Conservation (phyloP, 2,113 vertebrate genomes). For the Ochotona curzoniae region DNA sequence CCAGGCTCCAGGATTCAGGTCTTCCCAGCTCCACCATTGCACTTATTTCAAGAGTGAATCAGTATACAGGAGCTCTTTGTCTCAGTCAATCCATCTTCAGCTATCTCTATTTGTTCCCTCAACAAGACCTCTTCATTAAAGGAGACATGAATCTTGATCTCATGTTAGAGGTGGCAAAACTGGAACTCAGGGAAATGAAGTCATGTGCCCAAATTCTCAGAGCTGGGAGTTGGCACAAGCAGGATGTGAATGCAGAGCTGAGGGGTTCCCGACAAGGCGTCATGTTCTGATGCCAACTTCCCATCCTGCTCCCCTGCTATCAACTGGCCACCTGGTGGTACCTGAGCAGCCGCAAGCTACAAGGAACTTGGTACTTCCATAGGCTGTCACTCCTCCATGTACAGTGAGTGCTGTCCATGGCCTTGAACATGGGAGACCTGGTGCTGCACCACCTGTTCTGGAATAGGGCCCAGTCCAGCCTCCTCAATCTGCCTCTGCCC, state of each 20-base stretch:
- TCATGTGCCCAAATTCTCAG: not conserved
- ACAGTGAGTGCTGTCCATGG: not conserved
- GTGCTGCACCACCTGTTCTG: slow-evolving; percentile 63
- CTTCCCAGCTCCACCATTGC: too few species aligned
- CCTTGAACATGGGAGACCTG: slow-evolving; percentile 55
- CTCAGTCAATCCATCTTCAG: not conserved
- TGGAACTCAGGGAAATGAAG: not conserved
- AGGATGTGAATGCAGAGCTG: not conserved
- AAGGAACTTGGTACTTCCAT: not conserved
- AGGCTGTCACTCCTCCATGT: not conserved
- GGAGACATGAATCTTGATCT: not conserved
- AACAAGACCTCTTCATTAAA: not conserved
- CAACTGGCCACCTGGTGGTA: slow-evolving; percentile 41
- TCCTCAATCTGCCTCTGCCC: not conserved
- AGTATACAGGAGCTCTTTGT: too few species aligned
- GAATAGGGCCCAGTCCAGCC: not conserved
- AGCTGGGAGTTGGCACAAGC: not conserved
- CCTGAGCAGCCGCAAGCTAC: slow-evolving; percentile 18
- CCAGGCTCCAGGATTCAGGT: too few species aligned
- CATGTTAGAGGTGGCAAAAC: not conserved
- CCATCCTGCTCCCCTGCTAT: not conserved
- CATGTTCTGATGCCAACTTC: not conserved
- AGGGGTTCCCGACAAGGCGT: not conserved
- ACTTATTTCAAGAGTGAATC: too few species aligned
- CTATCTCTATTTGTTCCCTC: not conserved